Conservation (phyloP, 92 coral and sea anemone species). For the Diadumene lineata region DNA sequence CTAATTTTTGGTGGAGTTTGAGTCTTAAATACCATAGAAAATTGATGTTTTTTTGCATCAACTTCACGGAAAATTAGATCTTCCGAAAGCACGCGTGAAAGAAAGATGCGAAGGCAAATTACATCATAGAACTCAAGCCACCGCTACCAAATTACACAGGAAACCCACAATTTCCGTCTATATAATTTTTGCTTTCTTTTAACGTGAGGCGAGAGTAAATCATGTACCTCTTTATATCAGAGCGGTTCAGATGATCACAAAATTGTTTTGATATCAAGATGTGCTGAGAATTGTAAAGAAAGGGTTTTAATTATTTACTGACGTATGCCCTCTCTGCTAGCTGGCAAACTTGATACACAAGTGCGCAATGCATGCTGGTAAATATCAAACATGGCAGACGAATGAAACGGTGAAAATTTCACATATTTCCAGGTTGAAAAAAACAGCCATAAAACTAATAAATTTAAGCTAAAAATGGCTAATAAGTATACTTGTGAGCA, state of each 20-base stretch:
- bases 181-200: no score
- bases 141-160: conserved; percentile 8
- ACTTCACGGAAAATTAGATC: neutral
- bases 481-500: conserved; percentile 56
- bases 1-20: neutral
- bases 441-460: no score
- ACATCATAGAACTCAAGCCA: conserved; percentile 5
- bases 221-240: no score
- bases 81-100: conserved; percentile 30
- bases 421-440: no score
- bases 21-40: neutral
- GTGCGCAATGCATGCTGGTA: conserved; percentile 15
- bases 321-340: no score
- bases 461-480: conserved; percentile 10
- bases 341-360: neutral
- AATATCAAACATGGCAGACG: conserved; percentile 20
- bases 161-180: no score
- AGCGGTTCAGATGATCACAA: no score
- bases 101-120: conserved; percentile 11
- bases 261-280: no score
- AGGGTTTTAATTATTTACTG: no score
- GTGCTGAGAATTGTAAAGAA: no score
- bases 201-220: no score
- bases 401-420: neutral
- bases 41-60: neutral